Evolutionary conservation across 2,797 vertebrate species (phyloP).

Genomic region (Anolis apletophallus): DNA sequence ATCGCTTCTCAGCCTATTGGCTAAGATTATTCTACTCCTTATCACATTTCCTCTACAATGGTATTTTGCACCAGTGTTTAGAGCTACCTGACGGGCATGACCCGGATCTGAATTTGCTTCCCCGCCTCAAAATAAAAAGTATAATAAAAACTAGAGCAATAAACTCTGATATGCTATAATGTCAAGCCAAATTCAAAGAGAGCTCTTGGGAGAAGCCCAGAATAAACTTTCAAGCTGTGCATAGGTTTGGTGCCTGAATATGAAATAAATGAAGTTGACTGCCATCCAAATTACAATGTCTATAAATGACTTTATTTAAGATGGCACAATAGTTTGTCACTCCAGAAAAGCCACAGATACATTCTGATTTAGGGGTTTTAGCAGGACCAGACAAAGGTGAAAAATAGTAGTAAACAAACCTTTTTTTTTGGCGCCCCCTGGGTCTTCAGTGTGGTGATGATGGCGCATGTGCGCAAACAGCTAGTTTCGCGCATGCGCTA

Average conservation of each 20-base stretch:
- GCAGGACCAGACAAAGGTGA: too few relatives aligned
- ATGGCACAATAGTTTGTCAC: slow-evolving; percentile 16
- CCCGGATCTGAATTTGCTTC: slow-evolving; percentile 38
- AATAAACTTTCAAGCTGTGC: slow-evolving; percentile 44
- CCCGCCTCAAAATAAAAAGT: not conserved
- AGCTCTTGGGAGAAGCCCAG: slow-evolving; percentile 51
- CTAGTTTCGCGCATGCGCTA: too few relatives aligned
- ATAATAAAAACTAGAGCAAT: slow-evolving; percentile 39
- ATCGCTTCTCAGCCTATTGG: too few relatives aligned
- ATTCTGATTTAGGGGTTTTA: slow-evolving; percentile 19
- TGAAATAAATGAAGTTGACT: slow-evolving; percentile 47
- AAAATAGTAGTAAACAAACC: too few relatives aligned
- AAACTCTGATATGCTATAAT: slow-evolving; percentile 35
- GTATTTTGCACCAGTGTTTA: slow-evolving; percentile 21
- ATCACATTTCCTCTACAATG: not conserved
- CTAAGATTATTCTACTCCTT: not conserved
- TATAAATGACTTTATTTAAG: slow-evolving; percentile 45
- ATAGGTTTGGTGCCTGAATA: slow-evolving; percentile 54
- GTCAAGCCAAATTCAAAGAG: slow-evolving; percentile 30
- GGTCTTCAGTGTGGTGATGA: too few relatives aligned
- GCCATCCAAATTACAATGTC: slow-evolving; percentile 42
- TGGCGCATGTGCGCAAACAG: too few relatives aligned
- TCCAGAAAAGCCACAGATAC: not conserved
- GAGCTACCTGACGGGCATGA: not conserved
- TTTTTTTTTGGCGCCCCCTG: too few relatives aligned